Evolutionary conservation across 1,140 invertebrate species (phyloP).

Genomic region (Camponotus floridanus): DNA sequence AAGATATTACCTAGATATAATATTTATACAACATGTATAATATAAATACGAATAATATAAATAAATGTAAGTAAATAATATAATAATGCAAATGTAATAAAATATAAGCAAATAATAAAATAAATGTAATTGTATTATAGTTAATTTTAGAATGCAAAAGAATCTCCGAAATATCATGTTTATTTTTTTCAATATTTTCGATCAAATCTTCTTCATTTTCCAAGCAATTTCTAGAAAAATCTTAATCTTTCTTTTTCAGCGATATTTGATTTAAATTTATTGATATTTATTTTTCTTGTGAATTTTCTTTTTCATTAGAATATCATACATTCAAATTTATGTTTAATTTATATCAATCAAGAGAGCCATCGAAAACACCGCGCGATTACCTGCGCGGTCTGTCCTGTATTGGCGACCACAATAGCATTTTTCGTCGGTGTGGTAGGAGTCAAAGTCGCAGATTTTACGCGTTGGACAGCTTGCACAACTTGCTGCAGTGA

Average conservation of each 20-base stretch:
- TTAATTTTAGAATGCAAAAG: slow-evolving; percentile 1
- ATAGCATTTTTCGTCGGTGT: slow-evolving; percentile 79
- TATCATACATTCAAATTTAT: background rate
- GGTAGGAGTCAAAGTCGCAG: slow-evolving; percentile 63
- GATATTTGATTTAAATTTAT: slow-evolving; percentile 2
- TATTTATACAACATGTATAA: slow-evolving; percentile 44
- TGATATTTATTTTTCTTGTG: background rate
- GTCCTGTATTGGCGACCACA: slow-evolving; percentile 82
- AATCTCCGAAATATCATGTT: slow-evolving; percentile 1
- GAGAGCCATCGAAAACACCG: no score
- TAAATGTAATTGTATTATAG: background rate
- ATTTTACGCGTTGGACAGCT: slow-evolving; percentile 76
- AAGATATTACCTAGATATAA: slow-evolving; percentile 84
- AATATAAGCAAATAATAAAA: background rate
- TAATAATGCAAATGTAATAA: no score
- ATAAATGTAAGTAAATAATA: no score
- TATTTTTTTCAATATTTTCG: background rate
- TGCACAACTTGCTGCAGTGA: slow-evolving; percentile 71
- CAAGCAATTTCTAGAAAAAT: slow-evolving; percentile 7
- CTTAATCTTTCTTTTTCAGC: background rate
- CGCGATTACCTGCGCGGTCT: slow-evolving; percentile 82
- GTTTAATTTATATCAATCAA: background rate
- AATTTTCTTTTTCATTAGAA: slow-evolving; percentile 7
- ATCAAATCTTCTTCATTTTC: slow-evolving; percentile 24
- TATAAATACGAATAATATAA: background rate